A percentile compares a stretch with the other conserved stretches of the same genome.
phyloP scores from a whole-genome alignment of 2,113 vertebrate species.

The Acrocephalus arundinaceus region DNA sequence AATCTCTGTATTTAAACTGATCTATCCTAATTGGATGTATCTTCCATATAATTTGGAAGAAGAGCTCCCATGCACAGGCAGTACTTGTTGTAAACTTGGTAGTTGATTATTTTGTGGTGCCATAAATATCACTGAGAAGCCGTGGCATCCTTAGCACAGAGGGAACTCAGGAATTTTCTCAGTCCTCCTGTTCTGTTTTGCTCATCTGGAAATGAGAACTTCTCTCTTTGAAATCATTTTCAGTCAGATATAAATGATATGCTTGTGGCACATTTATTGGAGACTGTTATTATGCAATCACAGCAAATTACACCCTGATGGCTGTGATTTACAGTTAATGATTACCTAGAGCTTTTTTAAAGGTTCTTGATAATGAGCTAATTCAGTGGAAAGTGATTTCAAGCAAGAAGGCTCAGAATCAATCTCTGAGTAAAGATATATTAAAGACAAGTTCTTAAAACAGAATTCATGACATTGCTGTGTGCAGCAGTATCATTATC shows the following conservation, averaged over 20 bases:
- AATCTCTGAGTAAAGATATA: neutral
- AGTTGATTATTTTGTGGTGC: neutral
- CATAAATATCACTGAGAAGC: neutral
- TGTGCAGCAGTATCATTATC: neutral
- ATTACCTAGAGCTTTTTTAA: slow-evolving; percentile 20
- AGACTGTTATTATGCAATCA: slow-evolving; percentile 13
- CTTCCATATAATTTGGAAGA: neutral
- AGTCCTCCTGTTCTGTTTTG: neutral
- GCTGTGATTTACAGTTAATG: slow-evolving; percentile 33
- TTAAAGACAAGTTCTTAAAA: neutral
- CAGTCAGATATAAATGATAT: neutral
- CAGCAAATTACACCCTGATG: slow-evolving; percentile 21
- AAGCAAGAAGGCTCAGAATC: neutral
- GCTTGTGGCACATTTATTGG: slow-evolving; percentile 17
- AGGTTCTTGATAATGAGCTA: slow-evolving; percentile 1
- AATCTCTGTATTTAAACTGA: neutral
- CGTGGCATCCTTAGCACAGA: neutral
- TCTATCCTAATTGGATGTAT: neutral
- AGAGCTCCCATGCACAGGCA: neutral
- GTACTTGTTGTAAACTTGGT: neutral
- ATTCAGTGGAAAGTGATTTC: neutral
- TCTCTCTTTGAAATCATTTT: neutral
- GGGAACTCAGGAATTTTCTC: neutral
- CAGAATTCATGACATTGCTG: neutral
- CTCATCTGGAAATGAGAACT: neutral